Evolutionary conservation across 2,888 invertebrate genomes (phyloP).

Genomic region (Amphipyra berbera): DNA sequence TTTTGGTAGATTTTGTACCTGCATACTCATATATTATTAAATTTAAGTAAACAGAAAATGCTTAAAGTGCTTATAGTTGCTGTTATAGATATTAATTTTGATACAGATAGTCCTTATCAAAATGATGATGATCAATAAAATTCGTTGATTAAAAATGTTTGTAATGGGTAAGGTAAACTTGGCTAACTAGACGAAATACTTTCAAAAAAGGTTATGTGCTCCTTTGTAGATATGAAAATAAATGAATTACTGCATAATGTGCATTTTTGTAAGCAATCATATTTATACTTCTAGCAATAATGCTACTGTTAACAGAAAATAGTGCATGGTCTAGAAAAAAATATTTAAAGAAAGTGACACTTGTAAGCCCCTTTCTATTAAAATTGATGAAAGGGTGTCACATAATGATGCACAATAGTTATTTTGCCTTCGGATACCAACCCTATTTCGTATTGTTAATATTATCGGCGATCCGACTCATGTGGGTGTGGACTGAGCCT

Average conservation of each 20-base stretch:
- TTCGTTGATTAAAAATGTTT: no score
- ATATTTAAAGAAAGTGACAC: conserved; percentile 82
- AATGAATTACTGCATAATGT: conserved; percentile 2
- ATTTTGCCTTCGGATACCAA: conserved; percentile 83
- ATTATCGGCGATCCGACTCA: conserved; percentile 82
- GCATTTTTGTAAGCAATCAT: conserved; percentile 4
- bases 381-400: conserved; percentile 86
- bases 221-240: neutral
- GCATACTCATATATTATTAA: conserved; percentile 35
- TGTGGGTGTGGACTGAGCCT: conserved; percentile 82
- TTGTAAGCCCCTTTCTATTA: conserved; percentile 86
- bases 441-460: conserved; percentile 83
- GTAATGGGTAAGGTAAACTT: no score
- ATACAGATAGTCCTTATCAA: neutral
- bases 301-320: conserved; percentile 55
- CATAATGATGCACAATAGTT: conserved; percentile 86
- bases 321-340: conserved; percentile 56
- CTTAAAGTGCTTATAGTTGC: neutral
- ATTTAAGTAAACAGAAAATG: conserved; percentile 13
- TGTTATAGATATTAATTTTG: neutral
- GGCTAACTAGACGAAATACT: no score
- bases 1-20: conserved; percentile 51
- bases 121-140: no score
- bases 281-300: conserved; percentile 35
- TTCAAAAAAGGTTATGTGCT: no score